These are phyloP conservation scores for Aplodontia rufa DNA, from an alignment of 2,113 vertebrate species.

Conservation along the genomic window DNA sequence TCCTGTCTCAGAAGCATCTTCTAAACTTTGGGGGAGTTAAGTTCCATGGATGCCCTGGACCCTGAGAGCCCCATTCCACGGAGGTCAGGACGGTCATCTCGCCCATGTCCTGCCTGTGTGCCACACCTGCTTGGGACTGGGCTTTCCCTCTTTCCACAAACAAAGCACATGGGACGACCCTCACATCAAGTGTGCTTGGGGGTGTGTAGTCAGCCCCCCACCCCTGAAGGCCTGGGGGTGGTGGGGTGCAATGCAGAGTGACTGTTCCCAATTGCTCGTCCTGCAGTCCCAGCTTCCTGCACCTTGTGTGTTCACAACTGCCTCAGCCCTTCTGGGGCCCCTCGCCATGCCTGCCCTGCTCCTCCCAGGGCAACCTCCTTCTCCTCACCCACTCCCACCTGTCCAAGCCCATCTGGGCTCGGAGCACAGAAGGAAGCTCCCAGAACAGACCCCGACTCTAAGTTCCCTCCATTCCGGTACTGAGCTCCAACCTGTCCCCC, in stretches of 20 bases:
- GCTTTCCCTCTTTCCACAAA: not conserved
- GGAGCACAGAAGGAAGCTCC: too few relatives aligned
- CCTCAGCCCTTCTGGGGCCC: too few relatives aligned
- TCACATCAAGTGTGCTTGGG: rapidly evolving
- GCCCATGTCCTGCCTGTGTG: not conserved
- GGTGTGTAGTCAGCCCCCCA: rapidly evolving
- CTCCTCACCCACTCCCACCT: rapidly evolving
- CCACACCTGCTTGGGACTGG: rapidly evolving
- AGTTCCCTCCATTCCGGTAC: not conserved
- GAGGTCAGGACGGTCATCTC: not conserved
- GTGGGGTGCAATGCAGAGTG: rapidly evolving
- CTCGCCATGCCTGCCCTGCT: not conserved
- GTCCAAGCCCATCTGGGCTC: rapidly evolving
- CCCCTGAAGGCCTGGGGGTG: not conserved
- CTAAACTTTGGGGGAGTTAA: not conserved
- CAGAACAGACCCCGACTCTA: not conserved
- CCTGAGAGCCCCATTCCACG: not conserved
- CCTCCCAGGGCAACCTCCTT: too few relatives aligned
- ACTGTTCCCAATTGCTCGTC: rapidly evolving
- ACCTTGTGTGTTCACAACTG: rapidly evolving
- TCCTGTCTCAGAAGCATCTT: too few relatives aligned
- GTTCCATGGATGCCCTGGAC: rapidly evolving
- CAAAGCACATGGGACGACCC: rapidly evolving
- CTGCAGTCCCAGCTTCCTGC: not conserved
- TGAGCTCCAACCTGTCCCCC: not conserved